phyloP scores from a whole-genome alignment of 2,888 invertebrate species.

The Agrochola lota region DNA sequence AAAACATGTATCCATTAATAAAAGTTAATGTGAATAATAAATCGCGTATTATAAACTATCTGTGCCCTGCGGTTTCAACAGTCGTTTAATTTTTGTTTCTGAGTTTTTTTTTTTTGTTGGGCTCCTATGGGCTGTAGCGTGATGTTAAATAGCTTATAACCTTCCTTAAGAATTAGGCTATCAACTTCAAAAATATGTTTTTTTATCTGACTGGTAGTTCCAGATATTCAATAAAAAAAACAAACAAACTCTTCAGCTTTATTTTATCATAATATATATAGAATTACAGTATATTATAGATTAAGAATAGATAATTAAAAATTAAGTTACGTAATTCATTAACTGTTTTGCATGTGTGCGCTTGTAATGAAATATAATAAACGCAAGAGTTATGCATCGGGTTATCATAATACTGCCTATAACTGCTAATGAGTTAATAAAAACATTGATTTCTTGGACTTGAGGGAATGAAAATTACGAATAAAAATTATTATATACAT shows the following conservation, averaged over 20 bases:
- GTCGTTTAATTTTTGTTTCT: not conserved
- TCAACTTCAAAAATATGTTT: not conserved
- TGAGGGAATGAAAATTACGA: not conserved
- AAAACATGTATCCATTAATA: slow-evolving; percentile 9
- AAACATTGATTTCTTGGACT: slow-evolving; percentile 8
- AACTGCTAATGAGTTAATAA: slow-evolving; percentile 3
- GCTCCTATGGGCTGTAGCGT: too few species aligned
- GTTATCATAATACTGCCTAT: slow-evolving; percentile 4
- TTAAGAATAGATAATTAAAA: too few species aligned
- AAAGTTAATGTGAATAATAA: slow-evolving; percentile 24
- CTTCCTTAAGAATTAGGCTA: not conserved
- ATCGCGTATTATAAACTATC: not conserved
- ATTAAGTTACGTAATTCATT: slow-evolving; percentile 8
- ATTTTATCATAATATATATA: not conserved
- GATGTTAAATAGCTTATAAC: not conserved
- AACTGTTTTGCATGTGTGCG: slow-evolving; percentile 2
- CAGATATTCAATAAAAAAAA: not conserved
- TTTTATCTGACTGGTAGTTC: not conserved
- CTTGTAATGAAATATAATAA: slow-evolving; percentile 23
- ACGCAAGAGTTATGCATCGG: slow-evolving; percentile 12
- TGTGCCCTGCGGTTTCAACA: not conserved
- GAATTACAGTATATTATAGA: not conserved
- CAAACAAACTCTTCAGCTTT: not conserved
- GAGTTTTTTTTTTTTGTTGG: not conserved
- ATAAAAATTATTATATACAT: too few species aligned